Evolutionary conservation across 2,888 invertebrate species (phyloP).

Genomic region (Troilus luridus): DNA sequence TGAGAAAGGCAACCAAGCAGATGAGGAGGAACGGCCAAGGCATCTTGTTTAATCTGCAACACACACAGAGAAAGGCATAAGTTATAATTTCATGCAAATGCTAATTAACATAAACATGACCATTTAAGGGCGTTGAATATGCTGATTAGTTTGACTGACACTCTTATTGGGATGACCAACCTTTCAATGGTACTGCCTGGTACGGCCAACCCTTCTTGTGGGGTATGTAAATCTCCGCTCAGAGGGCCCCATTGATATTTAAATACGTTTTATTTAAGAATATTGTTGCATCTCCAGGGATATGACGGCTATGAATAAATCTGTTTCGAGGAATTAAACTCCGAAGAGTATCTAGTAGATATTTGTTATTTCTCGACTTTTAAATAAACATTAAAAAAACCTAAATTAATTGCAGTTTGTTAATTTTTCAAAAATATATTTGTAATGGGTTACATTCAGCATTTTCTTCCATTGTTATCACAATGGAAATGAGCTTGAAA

Average conservation of each 20-base stretch:
- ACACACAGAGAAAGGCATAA: background rate
- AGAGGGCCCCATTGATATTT: background rate
- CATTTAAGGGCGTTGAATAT: background rate
- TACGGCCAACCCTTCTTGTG: background rate
- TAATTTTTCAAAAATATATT: too few relatives aligned
- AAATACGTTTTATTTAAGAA: constrained; percentile 2
- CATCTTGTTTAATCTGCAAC: constrained; percentile 31
- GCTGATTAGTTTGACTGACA: constrained; percentile 17
- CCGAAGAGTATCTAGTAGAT: background rate
- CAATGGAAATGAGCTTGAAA: too few relatives aligned
- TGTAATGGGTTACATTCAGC: too few relatives aligned
- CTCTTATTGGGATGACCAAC: background rate
- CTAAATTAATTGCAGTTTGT: too few relatives aligned
- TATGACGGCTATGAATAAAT: background rate
- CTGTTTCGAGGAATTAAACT: background rate
- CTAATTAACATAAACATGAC: constrained; percentile 10
- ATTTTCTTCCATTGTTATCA: too few relatives aligned
- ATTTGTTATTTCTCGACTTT: too few relatives aligned
- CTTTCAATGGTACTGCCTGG: background rate
- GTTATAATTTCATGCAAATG: background rate
- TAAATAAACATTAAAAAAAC: too few relatives aligned
- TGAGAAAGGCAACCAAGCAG: constrained; percentile 44
- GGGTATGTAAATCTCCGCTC: background rate
- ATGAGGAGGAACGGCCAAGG: constrained; percentile 50
- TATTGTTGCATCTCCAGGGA: background rate